Conservation (phyloP, 2,888 invertebrate species). For the Limnephilus marmoratus region DNA sequence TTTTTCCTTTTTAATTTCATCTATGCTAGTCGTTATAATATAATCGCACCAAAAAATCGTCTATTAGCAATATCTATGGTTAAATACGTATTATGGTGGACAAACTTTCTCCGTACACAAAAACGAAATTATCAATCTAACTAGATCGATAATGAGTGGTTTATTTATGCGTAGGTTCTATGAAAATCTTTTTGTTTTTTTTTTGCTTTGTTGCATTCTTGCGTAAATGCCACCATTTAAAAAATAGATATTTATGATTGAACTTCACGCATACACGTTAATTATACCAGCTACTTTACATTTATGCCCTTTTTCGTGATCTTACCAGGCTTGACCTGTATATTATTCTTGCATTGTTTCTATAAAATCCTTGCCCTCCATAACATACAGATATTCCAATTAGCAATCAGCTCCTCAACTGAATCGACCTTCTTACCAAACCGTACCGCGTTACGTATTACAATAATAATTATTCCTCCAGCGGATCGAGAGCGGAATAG, state of each 20-base stretch:
- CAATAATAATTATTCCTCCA: neutral
- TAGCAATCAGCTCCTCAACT: neutral
- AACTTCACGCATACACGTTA: neutral
- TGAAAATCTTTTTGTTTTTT: no score
- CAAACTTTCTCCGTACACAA: no score
- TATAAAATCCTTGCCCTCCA: neutral
- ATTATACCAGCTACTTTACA: neutral
- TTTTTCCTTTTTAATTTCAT: no score
- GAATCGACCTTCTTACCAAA: neutral
- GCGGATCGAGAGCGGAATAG: neutral
- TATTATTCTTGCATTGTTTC: neutral
- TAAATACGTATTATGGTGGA: no score
- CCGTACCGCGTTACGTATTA: neutral
- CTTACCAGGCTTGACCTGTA: neutral
- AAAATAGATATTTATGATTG: neutral
- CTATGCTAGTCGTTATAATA: no score
- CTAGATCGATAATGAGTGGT: no score
- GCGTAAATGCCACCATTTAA: neutral
- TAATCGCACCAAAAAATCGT: no score
- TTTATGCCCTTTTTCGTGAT: neutral
- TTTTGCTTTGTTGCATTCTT: no score
- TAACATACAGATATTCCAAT: neutral
- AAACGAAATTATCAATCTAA: no score
- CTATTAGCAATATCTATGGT: no score
- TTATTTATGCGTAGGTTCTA: no score